A percentile compares a stretch with the other conserved stretches of the same genome.
phyloP scores from a whole-genome alignment of 2,797 vertebrate species.

The Phataginus tricuspis region DNA sequence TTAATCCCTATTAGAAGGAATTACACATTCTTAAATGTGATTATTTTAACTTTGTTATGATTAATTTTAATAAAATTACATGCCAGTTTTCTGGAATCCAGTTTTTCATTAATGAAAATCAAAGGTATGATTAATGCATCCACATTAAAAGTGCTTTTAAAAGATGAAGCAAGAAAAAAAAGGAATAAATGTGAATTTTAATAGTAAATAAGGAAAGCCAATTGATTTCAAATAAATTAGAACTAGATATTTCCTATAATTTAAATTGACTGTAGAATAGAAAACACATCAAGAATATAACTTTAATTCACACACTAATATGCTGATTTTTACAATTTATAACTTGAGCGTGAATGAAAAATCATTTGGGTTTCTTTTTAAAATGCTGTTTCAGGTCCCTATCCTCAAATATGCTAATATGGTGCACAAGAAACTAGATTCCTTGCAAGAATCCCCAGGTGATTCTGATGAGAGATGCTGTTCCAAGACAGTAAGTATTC shows the following conservation, averaged over 20 bases:
- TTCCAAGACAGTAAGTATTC: not conserved
- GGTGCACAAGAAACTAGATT: not conserved
- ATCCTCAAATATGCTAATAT: not conserved
- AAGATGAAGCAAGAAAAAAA: slow-evolving; percentile 35
- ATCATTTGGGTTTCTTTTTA: not conserved
- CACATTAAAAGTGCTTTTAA: slow-evolving; percentile 23
- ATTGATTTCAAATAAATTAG: slow-evolving; percentile 23
- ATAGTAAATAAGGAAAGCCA: slow-evolving; percentile 35
- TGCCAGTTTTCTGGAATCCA: slow-evolving; percentile 17
- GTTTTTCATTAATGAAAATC: slow-evolving; percentile 37
- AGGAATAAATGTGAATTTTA: slow-evolving; percentile 45
- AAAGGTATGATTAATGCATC: slow-evolving; percentile 13
- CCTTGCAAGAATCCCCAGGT: not conserved
- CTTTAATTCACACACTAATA: not conserved
- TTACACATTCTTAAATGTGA: slow-evolving; percentile 10
- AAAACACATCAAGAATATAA: not conserved
- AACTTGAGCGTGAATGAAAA: not conserved
- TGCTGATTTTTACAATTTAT: not conserved
- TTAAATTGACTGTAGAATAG: not conserved
- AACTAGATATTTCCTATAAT: not conserved
- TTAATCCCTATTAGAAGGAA: not conserved
- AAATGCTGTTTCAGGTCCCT: not conserved
- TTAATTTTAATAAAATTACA: slow-evolving; percentile 56
- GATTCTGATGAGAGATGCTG: not conserved
- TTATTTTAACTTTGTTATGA: slow-evolving; percentile 48